These are phyloP conservation scores for Brachyistius frenatus DNA, from an alignment of 2,113 vertebrate species.

Conservation along the genomic window DNA sequence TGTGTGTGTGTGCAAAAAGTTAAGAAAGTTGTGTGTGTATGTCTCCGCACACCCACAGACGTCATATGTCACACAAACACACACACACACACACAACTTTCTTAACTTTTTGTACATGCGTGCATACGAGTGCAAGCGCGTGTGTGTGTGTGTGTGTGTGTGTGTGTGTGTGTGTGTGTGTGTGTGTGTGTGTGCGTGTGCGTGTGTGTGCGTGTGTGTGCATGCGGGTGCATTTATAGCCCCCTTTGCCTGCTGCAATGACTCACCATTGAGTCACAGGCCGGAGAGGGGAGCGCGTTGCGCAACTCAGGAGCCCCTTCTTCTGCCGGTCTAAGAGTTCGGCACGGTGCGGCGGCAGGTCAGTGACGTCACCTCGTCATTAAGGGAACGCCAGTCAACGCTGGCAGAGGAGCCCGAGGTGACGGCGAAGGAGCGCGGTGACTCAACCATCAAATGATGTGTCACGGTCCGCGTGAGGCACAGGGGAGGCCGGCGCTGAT, in stretches of 20 bases:
- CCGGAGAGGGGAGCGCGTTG: conserved; percentile 28
- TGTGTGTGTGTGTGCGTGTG: not conserved
- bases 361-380: conserved; percentile 45
- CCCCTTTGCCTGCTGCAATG: conserved; percentile 46
- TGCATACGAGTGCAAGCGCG: not conserved
- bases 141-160: not conserved
- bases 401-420: conserved; percentile 17
- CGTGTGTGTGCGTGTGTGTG: conserved; percentile 6
- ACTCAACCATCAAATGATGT: conserved; percentile 56
- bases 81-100: too few relatives aligned
- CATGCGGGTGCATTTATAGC: conserved; percentile 31
- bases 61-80: too few relatives aligned
- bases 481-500: not conserved
- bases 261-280: conserved; percentile 74
- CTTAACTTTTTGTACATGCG: too few relatives aligned
- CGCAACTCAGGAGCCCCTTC: conserved; percentile 46
- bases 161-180: conserved; percentile 14
- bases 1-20: too few relatives aligned
- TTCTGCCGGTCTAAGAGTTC: conserved; percentile 14
- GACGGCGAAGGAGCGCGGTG: conserved; percentile 41
- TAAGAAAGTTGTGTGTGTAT: not conserved
- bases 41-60: too few relatives aligned
- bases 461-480: conserved; percentile 34
- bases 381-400: conserved; percentile 17
- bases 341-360: conserved; percentile 20